Evolutionary conservation across 2,113 vertebrate genomes (phyloP), one percentile per base, ranked within the genome.

Genomic region (Pseudorasbora parva): DNA sequence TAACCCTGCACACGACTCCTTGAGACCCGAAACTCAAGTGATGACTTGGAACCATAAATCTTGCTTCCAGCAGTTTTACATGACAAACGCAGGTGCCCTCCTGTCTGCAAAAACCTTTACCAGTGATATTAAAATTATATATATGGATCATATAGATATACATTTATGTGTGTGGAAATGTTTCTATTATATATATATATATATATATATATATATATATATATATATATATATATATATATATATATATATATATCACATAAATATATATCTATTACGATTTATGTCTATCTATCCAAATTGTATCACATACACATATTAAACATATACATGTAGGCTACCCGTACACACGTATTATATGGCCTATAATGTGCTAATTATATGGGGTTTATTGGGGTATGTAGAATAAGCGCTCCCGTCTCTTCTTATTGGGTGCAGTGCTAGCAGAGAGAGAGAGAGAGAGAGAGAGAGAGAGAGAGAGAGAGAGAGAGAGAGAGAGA

Each of bases 1-100:
- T 81, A 51, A 81, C 62, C 47, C 79, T 27, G 45, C 79, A 51
- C 79, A 69, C 30, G 47, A 33, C 19, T 33, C 45, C 25, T 69
- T 12, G 45, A 81, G 47, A 56, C 62, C 27, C 37, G 64, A 81
- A 56, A 33, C 79, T 81, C 47, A 51, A 71, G 79, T 69, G 79
- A 71, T 81, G 79, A 81, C 27, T 56, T 69, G 2, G 19, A 41
- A 33, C 15, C 64, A 56, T 81, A 69, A 69, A 81, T 81, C 64
- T 54, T 14, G 7, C 12, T 54, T 69, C 25, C 64, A 15, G 62
- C 11, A 41, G 27, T 37, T 69, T 54, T 54, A 66, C 10, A 10
- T 49, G 43, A 30, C 45, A 54, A 51, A 56, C 19, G 7, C 47
- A 21, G 62, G 45, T 81, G 79, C 79, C 79, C 79, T 41, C 47